These are phyloP conservation scores for Dastarcus helophoroides DNA, from an alignment of 2,888 invertebrate species.

Conservation along the genomic window DNA sequence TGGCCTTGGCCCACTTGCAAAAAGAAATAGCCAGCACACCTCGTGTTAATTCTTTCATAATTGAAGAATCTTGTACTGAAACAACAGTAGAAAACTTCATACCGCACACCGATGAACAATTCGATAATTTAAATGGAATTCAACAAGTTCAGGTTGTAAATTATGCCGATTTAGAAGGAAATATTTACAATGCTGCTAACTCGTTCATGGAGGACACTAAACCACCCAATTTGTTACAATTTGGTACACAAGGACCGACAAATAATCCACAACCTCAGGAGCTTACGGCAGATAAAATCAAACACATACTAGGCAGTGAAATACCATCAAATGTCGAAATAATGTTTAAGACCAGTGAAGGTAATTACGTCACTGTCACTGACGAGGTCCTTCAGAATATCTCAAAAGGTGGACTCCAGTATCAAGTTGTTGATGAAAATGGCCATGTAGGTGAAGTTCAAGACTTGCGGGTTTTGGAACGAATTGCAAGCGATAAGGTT, in stretches of 20 bases:
- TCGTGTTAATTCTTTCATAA: slow-evolving; percentile 32
- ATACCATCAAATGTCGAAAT: slow-evolving; percentile 41
- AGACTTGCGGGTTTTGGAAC: slow-evolving; percentile 21
- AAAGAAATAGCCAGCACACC: slow-evolving; percentile 34
- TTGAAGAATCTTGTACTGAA: slow-evolving; percentile 33
- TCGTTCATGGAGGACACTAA: slow-evolving; percentile 14
- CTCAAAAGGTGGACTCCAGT: slow-evolving; percentile 29
- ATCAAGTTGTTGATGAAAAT: slow-evolving; percentile 33
- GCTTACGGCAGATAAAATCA: slow-evolving; percentile 28
- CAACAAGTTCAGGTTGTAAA: slow-evolving; percentile 22
- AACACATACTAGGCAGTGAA: slow-evolving; percentile 31
- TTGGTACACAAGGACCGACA: slow-evolving; percentile 7
- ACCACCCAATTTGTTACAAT: slow-evolving; percentile 15
- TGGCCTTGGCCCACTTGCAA: slow-evolving; percentile 36
- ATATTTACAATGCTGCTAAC: slow-evolving; percentile 15
- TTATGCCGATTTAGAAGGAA: slow-evolving; percentile 19
- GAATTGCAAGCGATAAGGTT: slow-evolving; percentile 4
- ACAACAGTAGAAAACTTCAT: slow-evolving; percentile 35
- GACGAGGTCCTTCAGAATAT: slow-evolving; percentile 46
- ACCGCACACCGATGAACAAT: slow-evolving; percentile 23
- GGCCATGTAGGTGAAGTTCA: slow-evolving; percentile 31
- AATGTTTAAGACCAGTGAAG: slow-evolving; percentile 52
- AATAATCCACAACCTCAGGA: slow-evolving; percentile 9
- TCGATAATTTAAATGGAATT: slow-evolving; percentile 19
- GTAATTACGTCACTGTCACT: slow-evolving; percentile 51